phyloP scores from a whole-genome alignment of 2,888 invertebrate species.

The Netelia virgata region DNA sequence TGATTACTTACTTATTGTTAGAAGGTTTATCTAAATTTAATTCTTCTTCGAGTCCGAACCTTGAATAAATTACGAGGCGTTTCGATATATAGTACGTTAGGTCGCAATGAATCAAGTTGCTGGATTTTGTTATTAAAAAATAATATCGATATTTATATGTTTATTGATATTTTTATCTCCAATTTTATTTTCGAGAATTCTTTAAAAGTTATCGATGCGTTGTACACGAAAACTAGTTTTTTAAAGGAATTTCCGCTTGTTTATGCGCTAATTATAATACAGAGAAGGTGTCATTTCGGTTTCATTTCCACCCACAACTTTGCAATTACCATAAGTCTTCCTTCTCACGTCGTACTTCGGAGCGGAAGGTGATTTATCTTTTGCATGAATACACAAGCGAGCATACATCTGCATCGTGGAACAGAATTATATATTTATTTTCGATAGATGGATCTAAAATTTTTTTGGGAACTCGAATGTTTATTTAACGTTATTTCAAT shows the following conservation, averaged over 20 bases:
- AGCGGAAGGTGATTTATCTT: slow-evolving; percentile 48
- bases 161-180: no score
- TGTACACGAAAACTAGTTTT: slow-evolving; percentile 1
- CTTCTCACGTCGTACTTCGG: slow-evolving; percentile 9
- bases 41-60: no score
- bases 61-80: no score
- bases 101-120: no score
- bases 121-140: no score
- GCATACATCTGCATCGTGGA: slow-evolving; percentile 16
- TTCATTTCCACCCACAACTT: slow-evolving; percentile 44
- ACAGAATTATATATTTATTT: neutral
- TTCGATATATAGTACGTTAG: no score
- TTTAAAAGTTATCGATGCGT: neutral
- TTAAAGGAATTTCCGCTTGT: slow-evolving; percentile 35
- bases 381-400: slow-evolving; percentile 41
- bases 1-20: no score
- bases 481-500: slow-evolving; percentile 29
- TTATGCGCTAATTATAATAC: slow-evolving; percentile 22
- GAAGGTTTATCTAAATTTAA: no score
- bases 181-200: neutral
- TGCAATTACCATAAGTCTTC: slow-evolving; percentile 19
- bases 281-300: slow-evolving; percentile 16
- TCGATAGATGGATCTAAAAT: neutral
- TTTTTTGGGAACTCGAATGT: neutral
- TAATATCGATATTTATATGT: no score